These are phyloP conservation scores for Lacerta agilis DNA, from an alignment of 2,797 vertebrate species.

Conservation along the genomic window DNA sequence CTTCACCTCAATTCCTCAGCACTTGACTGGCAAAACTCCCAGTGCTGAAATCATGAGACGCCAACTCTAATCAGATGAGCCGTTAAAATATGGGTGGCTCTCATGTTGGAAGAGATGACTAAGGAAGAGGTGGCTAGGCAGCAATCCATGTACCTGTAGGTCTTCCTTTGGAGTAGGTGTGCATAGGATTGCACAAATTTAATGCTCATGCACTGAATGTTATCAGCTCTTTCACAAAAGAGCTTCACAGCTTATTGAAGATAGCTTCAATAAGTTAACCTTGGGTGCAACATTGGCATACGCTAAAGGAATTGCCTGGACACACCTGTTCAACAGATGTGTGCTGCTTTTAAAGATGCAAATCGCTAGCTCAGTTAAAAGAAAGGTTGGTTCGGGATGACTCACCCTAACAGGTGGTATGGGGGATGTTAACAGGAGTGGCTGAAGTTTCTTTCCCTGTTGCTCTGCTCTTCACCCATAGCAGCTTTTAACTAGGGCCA, in stretches of 20 bases:
- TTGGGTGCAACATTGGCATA: no score
- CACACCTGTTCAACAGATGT: not conserved
- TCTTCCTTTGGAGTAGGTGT: not conserved
- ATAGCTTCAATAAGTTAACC: not conserved
- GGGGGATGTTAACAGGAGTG: not conserved
- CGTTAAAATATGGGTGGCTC: conserved; percentile 59
- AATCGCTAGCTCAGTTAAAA: not conserved
- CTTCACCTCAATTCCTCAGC: conserved; percentile 54
- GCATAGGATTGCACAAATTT: not conserved
- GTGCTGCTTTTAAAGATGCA: not conserved
- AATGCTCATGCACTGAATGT: not conserved
- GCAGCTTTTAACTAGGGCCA: not conserved
- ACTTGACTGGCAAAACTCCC: conserved; percentile 34
- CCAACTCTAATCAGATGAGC: conserved; percentile 55
- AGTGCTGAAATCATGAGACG: conserved; percentile 61
- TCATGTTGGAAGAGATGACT: conserved; percentile 51
- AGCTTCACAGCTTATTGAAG: not conserved
- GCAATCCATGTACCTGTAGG: not conserved
- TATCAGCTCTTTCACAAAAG: not conserved
- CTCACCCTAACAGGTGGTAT: not conserved
- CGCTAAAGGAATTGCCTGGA: not conserved
- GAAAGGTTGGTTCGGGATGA: not conserved
- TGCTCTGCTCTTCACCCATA: not conserved
- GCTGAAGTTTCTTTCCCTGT: not conserved
- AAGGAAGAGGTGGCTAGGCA: conserved; percentile 5